Conservation (phyloP, 30 jellyfish, hydroid and myxozoan genomes). For the Morbakka virulenta region DNA sequence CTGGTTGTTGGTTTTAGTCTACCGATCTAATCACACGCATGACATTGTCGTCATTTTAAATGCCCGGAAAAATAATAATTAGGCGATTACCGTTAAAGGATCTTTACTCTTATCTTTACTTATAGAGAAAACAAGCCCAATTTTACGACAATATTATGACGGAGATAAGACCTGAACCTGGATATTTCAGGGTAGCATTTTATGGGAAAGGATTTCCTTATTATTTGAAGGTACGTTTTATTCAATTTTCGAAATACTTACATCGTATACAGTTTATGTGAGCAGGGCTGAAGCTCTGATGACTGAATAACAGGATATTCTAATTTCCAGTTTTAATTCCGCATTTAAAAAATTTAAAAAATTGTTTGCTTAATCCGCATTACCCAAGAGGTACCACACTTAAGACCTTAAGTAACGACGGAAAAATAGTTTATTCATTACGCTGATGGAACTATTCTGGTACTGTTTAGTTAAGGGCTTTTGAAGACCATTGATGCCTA, state of each 20-base stretch:
- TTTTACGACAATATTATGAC: constrained; percentile 94
- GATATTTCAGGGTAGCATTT: constrained; percentile 87
- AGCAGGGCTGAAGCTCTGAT: not conserved
- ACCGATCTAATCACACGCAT: too few relatives aligned
- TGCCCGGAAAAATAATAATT: too few relatives aligned
- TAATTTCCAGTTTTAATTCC: not conserved
- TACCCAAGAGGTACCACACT: too few relatives aligned
- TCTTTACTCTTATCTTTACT: not conserved
- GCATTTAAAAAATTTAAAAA: not conserved
- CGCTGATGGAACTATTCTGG: too few relatives aligned
- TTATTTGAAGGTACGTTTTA: constrained; percentile 68
- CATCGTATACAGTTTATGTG: not conserved
- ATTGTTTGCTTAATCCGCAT: too few relatives aligned
- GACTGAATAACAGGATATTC: not conserved
- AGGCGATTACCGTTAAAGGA: not conserved
- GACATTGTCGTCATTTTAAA: too few relatives aligned
- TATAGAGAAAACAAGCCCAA: constrained; percentile 94
- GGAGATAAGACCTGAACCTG: constrained; percentile 97
- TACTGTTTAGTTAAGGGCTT: too few relatives aligned
- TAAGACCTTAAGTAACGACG: too few relatives aligned
- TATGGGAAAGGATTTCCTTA: constrained; percentile 94
- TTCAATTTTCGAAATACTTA: not conserved
- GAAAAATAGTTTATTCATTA: too few relatives aligned
- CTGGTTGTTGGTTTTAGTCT: too few relatives aligned
- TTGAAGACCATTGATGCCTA: too few relatives aligned